A percentile compares a stretch with the other conserved stretches of the same genome.
phyloP scores from a whole-genome alignment of 2,797 vertebrate genomes.

The Gephyroberyx darwinii region DNA sequence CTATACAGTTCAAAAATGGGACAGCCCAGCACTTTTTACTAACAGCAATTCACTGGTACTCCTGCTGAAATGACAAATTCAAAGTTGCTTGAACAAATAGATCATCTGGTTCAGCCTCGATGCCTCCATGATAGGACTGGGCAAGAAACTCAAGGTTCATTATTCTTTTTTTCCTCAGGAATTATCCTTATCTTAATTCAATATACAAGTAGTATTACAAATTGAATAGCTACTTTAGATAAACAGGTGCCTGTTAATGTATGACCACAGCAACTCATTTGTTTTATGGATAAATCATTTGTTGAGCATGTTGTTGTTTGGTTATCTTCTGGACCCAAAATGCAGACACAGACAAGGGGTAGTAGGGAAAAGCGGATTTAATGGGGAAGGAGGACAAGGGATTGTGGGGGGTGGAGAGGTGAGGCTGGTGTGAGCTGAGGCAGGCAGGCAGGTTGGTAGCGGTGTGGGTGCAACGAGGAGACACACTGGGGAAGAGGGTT shows the following conservation, averaged over 20 bases:
- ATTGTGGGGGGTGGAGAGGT: too few species aligned
- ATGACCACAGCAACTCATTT: background rate
- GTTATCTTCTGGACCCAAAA: too few species aligned
- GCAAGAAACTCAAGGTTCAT: constrained; percentile 10
- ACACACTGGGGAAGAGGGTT: too few species aligned
- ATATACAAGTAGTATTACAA: constrained; percentile 1
- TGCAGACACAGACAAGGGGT: too few species aligned
- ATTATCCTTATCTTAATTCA: too few species aligned
- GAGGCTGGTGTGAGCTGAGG: too few species aligned
- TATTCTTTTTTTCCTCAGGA: background rate
- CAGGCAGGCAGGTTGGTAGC: too few species aligned
- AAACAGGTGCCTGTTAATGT: background rate
- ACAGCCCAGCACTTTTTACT: background rate
- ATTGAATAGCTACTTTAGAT: constrained; percentile 5
- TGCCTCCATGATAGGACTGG: background rate
- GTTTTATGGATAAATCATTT: background rate
- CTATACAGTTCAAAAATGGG: background rate
- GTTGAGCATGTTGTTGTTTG: too few species aligned
- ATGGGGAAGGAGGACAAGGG: too few species aligned
- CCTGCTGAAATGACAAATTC: constrained; percentile 6
- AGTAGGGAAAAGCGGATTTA: too few species aligned
- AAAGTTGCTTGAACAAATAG: background rate
- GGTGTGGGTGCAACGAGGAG: too few species aligned
- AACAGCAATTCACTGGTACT: background rate
- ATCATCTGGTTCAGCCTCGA: constrained; percentile 11